These are phyloP conservation scores for Ceratitis capitata DNA, from an alignment of 1,140 invertebrate genomes.

Conservation along the genomic window DNA sequence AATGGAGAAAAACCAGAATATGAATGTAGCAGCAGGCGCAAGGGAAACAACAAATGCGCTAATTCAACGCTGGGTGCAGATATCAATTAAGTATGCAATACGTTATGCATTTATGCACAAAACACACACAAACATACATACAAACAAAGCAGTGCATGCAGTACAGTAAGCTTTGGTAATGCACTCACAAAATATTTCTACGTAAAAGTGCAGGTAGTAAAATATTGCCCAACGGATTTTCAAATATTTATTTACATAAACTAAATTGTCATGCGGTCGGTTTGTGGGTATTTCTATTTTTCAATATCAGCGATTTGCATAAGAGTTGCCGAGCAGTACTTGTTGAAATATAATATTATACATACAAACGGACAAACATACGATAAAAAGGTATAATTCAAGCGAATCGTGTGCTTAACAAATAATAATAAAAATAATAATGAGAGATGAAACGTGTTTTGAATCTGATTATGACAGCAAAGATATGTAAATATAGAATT, in stretches of 20 bases:
- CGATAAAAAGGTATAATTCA: not conserved
- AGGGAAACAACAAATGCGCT: not conserved
- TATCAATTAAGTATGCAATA: not conserved
- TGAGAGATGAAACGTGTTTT: not conserved
- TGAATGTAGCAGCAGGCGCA: not conserved
- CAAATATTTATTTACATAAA: not conserved
- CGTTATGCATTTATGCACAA: not conserved
- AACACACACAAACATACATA: not conserved
- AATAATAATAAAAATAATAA: not conserved
- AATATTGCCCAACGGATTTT: not conserved
- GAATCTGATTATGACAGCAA: not conserved
- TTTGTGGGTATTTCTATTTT: not conserved
- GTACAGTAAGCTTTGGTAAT: not conserved
- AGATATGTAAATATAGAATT: not conserved
- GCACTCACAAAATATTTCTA: not conserved
- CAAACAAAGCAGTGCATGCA: not conserved
- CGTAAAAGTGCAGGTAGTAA: not conserved
- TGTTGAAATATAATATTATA: constrained; percentile 12
- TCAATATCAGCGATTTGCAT: constrained; percentile 25
- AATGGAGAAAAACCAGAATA: not conserved
- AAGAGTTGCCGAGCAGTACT: not conserved
- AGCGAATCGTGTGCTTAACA: constrained; percentile 26
- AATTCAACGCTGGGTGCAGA: not conserved
- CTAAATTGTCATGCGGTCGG: constrained; percentile 4
- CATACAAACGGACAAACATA: not conserved